Evolutionary conservation across 2,797 vertebrate genomes (phyloP).

Genomic region (Gallinago solitaria): DNA sequence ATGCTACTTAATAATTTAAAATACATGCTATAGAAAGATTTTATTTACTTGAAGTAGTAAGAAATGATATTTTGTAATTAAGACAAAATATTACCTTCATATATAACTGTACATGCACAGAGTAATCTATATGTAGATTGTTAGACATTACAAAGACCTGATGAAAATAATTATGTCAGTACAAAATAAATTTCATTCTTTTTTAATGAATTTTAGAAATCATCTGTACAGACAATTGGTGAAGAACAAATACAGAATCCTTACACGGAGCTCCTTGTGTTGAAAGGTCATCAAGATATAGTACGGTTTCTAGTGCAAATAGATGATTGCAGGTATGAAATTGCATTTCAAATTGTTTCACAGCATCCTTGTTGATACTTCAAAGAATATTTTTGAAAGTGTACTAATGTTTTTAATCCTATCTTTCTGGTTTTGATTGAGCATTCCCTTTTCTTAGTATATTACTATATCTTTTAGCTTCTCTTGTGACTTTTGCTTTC

Average conservation of each 20-base stretch:
- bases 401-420: background rate
- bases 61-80: background rate
- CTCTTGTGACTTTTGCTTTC: background rate
- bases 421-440: background rate
- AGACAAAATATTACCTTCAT: background rate
- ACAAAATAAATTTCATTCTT: background rate
- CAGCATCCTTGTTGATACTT: background rate
- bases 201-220: conserved; percentile 82
- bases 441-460: background rate
- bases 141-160: background rate
- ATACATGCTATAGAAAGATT: background rate
- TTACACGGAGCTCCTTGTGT: conserved; percentile 94
- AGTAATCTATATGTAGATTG: background rate
- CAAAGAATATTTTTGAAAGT: background rate
- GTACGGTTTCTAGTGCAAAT: conserved; percentile 95
- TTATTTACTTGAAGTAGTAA: background rate
- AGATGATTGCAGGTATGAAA: conserved; percentile 92
- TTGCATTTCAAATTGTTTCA: background rate
- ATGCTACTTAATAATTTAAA: background rate
- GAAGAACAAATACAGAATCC: conserved; percentile 96
- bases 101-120: background rate
- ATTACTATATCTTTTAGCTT: background rate
- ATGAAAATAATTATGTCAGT: background rate
- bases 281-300: conserved; percentile 96
- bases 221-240: conserved; percentile 87